Evolutionary conservation across 2,888 invertebrate species (phyloP).

Genomic region (Sphaerophoria taeniata): DNA sequence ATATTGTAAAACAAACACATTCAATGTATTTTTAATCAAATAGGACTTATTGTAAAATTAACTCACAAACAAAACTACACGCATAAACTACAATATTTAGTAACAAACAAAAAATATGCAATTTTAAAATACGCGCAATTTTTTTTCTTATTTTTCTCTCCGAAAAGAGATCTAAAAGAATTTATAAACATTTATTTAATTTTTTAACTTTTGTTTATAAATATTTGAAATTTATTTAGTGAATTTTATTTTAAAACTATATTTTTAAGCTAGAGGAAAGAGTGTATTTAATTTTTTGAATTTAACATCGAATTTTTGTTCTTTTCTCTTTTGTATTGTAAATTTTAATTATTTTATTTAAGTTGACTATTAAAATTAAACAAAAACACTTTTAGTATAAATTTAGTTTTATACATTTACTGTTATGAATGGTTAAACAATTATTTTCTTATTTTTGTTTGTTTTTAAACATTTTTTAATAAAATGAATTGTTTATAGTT

Average conservation of each 20-base stretch:
- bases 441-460: constrained; percentile 12
- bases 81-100: constrained; percentile 61
- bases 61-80: constrained; percentile 40
- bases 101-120: constrained; percentile 29
- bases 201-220: constrained; percentile 25
- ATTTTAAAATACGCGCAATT: constrained; percentile 61
- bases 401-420: no score
- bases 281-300: constrained; percentile 55
- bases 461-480: constrained; percentile 50
- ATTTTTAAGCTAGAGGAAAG: constrained; percentile 40
- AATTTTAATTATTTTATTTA: constrained; percentile 9
- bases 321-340: constrained; percentile 21
- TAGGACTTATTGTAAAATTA: no score
- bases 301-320: constrained; percentile 26
- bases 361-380: constrained; percentile 48
- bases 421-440: constrained; percentile 23
- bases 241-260: constrained; percentile 65
- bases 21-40: no score
- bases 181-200: not conserved
- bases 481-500: constrained; percentile 40
- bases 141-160: constrained; percentile 40
- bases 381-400: constrained; percentile 44
- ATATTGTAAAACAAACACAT: constrained; percentile 40
- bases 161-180: constrained; percentile 49
- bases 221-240: constrained; percentile 65